A percentile compares a stretch with the other conserved stretches of the same genome.
Conservation (phyloP, 2,113 vertebrate genomes). For the Pangasianodon gigas region DNA sequence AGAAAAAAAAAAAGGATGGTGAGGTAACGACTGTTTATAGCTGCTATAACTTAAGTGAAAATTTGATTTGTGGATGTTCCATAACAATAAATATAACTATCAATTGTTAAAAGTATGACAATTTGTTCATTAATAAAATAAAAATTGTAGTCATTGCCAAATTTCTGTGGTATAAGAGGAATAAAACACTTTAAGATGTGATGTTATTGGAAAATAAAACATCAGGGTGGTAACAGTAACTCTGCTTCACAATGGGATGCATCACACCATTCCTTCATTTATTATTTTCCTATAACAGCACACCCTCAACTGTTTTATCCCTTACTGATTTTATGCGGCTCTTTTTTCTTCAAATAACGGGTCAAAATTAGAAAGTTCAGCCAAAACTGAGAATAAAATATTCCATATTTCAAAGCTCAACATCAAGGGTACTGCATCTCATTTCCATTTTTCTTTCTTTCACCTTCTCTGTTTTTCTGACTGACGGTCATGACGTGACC, state of each 20-base stretch:
- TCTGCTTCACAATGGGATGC: background rate
- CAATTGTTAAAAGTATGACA: background rate
- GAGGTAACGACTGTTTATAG: background rate
- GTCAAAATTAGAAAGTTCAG: background rate
- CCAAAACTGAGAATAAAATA: slow-evolving; percentile 7
- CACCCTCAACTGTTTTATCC: background rate
- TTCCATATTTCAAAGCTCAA: background rate
- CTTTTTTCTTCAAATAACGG: background rate
- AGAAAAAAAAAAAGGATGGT: background rate
- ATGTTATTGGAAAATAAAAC: background rate
- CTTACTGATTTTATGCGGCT: background rate
- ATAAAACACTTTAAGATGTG: background rate
- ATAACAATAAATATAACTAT: background rate
- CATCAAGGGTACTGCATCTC: background rate
- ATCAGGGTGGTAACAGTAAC: background rate
- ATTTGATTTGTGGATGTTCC: background rate
- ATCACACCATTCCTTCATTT: background rate
- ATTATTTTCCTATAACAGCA: background rate
- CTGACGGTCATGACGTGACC: slow-evolving; percentile 29
- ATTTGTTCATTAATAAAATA: background rate
- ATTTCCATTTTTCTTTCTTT: background rate
- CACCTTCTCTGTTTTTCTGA: background rate
- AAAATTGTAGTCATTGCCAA: background rate
- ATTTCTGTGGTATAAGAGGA: background rate
- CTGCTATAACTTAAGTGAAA: background rate